Conservation (phyloP, 2,113 vertebrate species). For the Chauna torquata region DNA sequence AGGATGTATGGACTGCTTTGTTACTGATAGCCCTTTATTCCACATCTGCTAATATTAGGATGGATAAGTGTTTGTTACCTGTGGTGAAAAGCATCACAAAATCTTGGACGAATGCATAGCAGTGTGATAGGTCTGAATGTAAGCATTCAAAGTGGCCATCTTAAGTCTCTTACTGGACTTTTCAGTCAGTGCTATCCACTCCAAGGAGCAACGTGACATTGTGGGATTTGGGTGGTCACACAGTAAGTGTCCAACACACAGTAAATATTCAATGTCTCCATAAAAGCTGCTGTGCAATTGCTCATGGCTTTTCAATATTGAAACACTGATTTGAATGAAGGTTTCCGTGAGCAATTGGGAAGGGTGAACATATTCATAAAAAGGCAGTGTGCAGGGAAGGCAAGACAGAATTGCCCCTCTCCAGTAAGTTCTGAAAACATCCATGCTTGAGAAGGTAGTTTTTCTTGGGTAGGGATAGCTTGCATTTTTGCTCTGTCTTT, state of each 20-base stretch:
- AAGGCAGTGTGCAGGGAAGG: not conserved
- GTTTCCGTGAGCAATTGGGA: not conserved
- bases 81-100: not conserved
- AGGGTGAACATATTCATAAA: not conserved
- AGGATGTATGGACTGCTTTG: not conserved
- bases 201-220: not conserved
- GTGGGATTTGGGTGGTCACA: not conserved
- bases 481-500: not conserved
- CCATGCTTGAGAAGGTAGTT: not conserved
- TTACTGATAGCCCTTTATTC: not conserved
- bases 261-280: not conserved
- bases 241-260: not conserved
- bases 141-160: not conserved
- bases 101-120: not conserved
- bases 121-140: not conserved
- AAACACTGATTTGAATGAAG: not conserved
- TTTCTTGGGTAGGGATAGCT: not conserved
- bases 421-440: not conserved
- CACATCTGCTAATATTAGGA: not conserved
- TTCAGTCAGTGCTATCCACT: rapidly evolving
- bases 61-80: not conserved
- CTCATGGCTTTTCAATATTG: not conserved
- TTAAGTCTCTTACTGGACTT: not conserved
- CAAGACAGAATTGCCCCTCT: not conserved
- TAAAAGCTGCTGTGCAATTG: not conserved